A percentile compares a stretch with the other conserved stretches of the same genome.
These are phyloP conservation scores for Protaetia brevitarsis DNA, from an alignment of 1,140 invertebrate genomes.

Conservation along the genomic window DNA sequence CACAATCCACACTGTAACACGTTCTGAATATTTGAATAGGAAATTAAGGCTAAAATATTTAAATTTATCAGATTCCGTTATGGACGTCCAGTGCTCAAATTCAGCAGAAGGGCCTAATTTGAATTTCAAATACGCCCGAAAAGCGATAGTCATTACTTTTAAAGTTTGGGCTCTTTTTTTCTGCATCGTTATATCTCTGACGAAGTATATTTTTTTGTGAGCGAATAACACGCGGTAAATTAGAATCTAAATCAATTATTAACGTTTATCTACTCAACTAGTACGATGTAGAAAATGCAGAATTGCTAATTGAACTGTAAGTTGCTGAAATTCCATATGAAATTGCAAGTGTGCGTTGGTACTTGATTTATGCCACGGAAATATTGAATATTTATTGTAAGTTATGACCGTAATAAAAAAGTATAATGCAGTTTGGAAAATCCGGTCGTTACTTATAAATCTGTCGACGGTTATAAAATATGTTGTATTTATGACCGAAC, in stretches of 20 bases:
- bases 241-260: not conserved
- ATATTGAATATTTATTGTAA: slow-evolving; percentile 6
- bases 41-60: slow-evolving; percentile 16
- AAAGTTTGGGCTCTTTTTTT: not conserved
- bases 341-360: no score
- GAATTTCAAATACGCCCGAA: slow-evolving; percentile 12
- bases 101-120: slow-evolving; percentile 11
- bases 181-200: not conserved
- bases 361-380: not conserved
- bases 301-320: not conserved
- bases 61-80: slow-evolving; percentile 9
- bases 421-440: slow-evolving; percentile 2
- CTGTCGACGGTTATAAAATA: slow-evolving; percentile 6
- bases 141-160: slow-evolving; percentile 3
- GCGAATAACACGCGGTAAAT: not conserved
- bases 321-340: not conserved
- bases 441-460: slow-evolving; percentile 6
- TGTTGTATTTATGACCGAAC: not conserved
- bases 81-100: slow-evolving; percentile 9
- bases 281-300: not conserved
- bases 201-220: not conserved
- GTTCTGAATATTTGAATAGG: slow-evolving; percentile 14
- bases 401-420: not conserved
- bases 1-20: slow-evolving; percentile 13
- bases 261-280: not conserved